Evolutionary conservation across 2,888 invertebrate species (phyloP), one percentile per base, ranked within the genome.

Genomic region (Cetonia aurata): DNA sequence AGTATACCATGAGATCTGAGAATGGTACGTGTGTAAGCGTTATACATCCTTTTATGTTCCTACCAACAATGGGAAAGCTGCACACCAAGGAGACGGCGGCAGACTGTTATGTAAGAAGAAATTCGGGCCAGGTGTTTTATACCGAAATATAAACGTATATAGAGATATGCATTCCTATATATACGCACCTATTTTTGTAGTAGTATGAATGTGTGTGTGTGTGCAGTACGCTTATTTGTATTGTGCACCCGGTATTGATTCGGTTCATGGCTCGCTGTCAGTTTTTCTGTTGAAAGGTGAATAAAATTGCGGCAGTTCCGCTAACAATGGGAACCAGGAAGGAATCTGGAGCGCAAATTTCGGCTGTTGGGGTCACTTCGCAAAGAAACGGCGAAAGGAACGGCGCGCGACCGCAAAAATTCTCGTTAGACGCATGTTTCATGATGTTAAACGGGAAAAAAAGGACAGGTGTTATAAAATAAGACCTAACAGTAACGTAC

Each of bases 71-170:
- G 74, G 69, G 74, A 77, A 62, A 62, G 62, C 76, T 78, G 77
- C 77, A 78, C 57, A 75, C 25, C 70, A 77, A 76, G 75, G 48
- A 62, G 78, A 79, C 78, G 78, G 25, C 25, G 25, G 76, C 78
- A 77, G 78, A 78, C 79, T 79, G 79, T 80, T 80, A 76, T 78
- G 79, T 77, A 80, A 79, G 81, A 80, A 79, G 81, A 78, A 80
- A 79, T 75, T 74, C 72, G 73, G 79, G 74, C 82, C 82, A 82
- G 82, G 82, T 82, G 82, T 81, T 81, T 81, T 81, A 77, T 62
- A 62, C 62, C 62, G 37, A 62, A 62, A 62, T 50, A 33, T 50
- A 62, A 62, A 62, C 62, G 62, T 48, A 62, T 31, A 25, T 1
- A 25, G 25, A 25, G 1, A 4, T 25, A 25, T 25, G 25, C 25